Evolutionary conservation across 1,140 invertebrate species (phyloP).

Genomic region (Battus philenor): DNA sequence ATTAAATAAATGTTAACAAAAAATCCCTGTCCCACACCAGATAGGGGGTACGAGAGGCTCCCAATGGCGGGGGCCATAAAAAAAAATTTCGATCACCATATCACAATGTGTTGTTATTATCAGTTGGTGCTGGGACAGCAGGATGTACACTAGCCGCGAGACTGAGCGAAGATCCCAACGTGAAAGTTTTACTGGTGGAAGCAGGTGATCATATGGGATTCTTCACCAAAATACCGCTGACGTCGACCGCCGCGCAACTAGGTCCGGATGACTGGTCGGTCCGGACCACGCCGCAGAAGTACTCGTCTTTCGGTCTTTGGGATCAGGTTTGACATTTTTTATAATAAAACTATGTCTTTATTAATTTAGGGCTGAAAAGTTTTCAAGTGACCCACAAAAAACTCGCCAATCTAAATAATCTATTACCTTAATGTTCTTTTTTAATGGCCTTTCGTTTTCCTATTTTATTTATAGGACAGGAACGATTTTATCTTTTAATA

Average conservation of each 20-base stretch:
- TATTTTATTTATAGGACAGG: too few relatives aligned
- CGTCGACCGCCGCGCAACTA: conserved; percentile 80
- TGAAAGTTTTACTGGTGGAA: conserved; percentile 82
- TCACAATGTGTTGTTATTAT: too few relatives aligned
- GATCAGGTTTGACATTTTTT: too few relatives aligned
- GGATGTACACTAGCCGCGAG: conserved; percentile 86
- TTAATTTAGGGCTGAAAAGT: background rate
- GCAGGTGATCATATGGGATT: conserved; percentile 82
- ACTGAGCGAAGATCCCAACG: conserved; percentile 77
- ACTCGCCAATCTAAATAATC: too few relatives aligned
- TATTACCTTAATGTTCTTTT: too few relatives aligned
- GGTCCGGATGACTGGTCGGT: conserved; percentile 81
- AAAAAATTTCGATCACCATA: too few relatives aligned
- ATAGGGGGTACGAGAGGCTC: too few relatives aligned
- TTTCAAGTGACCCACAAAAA: background rate
- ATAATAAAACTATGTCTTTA: background rate
- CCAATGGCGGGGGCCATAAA: too few relatives aligned
- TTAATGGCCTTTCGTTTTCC: too few relatives aligned
- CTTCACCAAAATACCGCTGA: conserved; percentile 78
- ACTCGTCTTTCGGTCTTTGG: conserved; percentile 79
- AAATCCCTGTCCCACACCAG: too few relatives aligned
- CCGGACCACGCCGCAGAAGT: conserved; percentile 78
- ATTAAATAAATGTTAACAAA: too few relatives aligned
- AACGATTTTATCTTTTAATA: too few relatives aligned
- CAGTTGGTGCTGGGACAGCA: conserved; percentile 88